Percentiles rank a stretch among this genome's conserved stretches.
Conservation (phyloP, 2,113 vertebrate species). For the Gavialis gangeticus region DNA sequence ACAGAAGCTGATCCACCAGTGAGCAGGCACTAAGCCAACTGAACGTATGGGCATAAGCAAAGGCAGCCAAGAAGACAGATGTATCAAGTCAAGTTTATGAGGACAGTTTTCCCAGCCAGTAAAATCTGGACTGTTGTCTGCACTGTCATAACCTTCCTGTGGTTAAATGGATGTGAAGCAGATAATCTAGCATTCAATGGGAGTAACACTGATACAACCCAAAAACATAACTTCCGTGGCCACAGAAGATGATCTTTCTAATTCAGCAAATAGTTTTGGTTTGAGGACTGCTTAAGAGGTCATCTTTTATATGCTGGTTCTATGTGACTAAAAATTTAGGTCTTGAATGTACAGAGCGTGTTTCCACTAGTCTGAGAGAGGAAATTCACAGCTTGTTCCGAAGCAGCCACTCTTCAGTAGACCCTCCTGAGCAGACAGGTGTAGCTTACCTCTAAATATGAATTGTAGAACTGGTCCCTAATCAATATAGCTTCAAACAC, state of each 20-base stretch:
- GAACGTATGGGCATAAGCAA: constrained; percentile 71
- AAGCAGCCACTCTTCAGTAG: not conserved
- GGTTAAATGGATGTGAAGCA: constrained; percentile 81
- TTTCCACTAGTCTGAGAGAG: not conserved
- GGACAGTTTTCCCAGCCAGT: constrained; percentile 81
- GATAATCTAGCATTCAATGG: constrained; percentile 74
- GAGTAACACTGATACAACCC: constrained; percentile 74
- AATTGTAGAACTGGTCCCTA: not conserved
- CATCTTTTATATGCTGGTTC: constrained; percentile 42
- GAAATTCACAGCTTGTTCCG: not conserved
- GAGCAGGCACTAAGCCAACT: constrained; percentile 75
- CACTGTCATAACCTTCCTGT: constrained; percentile 75
- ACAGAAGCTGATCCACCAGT: constrained; percentile 65
- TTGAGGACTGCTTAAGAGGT: constrained; percentile 51
- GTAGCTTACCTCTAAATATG: not conserved
- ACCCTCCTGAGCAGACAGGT: not conserved
- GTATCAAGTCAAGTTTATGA: constrained; percentile 83
- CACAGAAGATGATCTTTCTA: constrained; percentile 67
- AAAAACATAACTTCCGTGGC: constrained; percentile 69
- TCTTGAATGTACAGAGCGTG: not conserved
- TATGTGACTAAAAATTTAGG: constrained; percentile 57
- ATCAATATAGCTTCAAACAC: not conserved
- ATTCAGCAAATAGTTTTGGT: constrained; percentile 64
- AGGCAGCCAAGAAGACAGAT: constrained; percentile 78
- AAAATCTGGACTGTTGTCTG: constrained; percentile 82